Percentiles rank a stretch among this genome's conserved stretches.
Evolutionary conservation across 2,888 invertebrate genomes (phyloP).

Genomic region (Drosophila setosimentum): DNA sequence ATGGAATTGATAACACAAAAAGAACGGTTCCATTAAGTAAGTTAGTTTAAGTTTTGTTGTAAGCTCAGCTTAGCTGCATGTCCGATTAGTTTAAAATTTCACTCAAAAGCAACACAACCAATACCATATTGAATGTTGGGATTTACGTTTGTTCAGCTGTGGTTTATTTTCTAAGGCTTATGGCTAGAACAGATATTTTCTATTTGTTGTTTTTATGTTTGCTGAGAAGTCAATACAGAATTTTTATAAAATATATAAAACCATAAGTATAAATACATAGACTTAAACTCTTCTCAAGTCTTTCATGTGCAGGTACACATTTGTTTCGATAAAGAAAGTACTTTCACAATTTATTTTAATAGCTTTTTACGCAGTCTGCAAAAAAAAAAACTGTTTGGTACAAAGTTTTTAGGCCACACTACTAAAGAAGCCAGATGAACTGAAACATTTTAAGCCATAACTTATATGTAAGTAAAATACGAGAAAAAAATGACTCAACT

Average conservation of each 20-base stretch:
- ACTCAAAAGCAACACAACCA: conserved; percentile 13
- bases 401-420: conserved; percentile 39
- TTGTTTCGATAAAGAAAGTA: background rate
- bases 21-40: conserved; percentile 52
- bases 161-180: background rate
- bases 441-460: conserved; percentile 71
- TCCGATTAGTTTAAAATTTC: conserved; percentile 29
- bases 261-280: background rate
- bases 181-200: background rate
- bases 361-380: conserved; percentile 12
- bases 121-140: background rate
- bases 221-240: conserved; percentile 2
- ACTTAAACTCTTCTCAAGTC: background rate
- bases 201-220: conserved; percentile 3
- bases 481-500: conserved; percentile 14
- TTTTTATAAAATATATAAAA: background rate
- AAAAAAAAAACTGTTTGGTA: conserved; percentile 19
- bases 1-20: conserved; percentile 23
- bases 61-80: conserved; percentile 64
- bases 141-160: background rate
- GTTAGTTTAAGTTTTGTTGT: conserved; percentile 63
- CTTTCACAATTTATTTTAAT: conserved; percentile 20
- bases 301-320: background rate
- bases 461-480: conserved; percentile 55
- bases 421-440: conserved; percentile 27